A percentile compares a stretch with the other conserved stretches of the same genome.
Conservation (phyloP, 1,140 invertebrate genomes). For the Portunus trituberculatus region DNA sequence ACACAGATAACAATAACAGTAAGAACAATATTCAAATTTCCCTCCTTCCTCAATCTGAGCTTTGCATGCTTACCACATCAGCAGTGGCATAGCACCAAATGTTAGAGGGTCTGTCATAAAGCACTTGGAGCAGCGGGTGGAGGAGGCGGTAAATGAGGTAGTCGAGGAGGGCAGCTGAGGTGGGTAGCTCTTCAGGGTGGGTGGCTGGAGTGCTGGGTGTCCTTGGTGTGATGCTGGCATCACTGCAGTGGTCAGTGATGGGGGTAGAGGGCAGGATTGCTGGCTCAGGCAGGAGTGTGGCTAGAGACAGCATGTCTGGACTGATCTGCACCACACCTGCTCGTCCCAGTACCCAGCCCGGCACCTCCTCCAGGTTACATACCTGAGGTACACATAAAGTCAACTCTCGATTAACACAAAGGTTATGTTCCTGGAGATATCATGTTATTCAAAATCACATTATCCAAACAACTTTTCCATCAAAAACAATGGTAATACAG, state of each 20-base stretch:
- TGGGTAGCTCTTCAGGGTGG: background rate
- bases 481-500: too few relatives aligned
- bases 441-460: too few relatives aligned
- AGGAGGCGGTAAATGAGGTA: conserved; percentile 61
- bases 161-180: conserved; percentile 1
- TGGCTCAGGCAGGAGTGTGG: conserved; percentile 47
- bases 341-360: conserved; percentile 57
- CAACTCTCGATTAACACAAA: too few relatives aligned
- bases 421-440: too few relatives aligned
- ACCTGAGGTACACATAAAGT: background rate
- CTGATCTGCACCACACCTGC: conserved; percentile 58
- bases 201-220: conserved; percentile 44
- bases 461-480: too few relatives aligned
- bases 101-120: background rate
- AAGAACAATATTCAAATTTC: background rate
- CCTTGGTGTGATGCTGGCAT: conserved; percentile 49
- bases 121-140: conserved; percentile 48
- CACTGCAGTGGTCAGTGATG: conserved; percentile 38
- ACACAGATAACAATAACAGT: background rate
- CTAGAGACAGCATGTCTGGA: background rate
- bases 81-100: background rate
- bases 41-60: background rate
- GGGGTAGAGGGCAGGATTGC: conserved; percentile 35
- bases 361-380: conserved; percentile 53
- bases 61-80: conserved; percentile 54